Base-by-base conservation (phyloP, 2,888 invertebrate genomes). In the Amblyjoppa proteus region DNA sequence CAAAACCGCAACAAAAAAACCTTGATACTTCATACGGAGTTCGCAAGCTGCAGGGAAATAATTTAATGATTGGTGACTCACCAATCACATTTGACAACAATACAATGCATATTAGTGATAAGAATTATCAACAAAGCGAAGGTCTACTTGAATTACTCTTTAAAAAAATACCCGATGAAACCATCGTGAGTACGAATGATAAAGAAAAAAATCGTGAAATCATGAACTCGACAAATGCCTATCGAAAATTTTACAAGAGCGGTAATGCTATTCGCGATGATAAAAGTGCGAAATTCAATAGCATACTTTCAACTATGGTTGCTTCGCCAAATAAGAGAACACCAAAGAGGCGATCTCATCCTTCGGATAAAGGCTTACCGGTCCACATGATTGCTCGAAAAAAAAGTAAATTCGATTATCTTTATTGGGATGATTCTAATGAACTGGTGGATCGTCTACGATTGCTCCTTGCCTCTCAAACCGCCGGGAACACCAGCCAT, bases 61-160 rank as follows among this genome's bases (percentile, higher is more conserved):
- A n/a, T n/a, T n/a, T n/a, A n/a, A n/a, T n/a, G n/a, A n/a, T n/a
- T n/a, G n/a, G n/a, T n/a, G n/a, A n/a, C n/a, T n/a, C n/a, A n/a
- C n/a, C n/a, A n/a, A n/a, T n/a, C n/a, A n/a, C n/a, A n/a, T 87
- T 88, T 76, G 28, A 83, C 11, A 31, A 74, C 11, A 34, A 53
- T 41, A n/a, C 70, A 20, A 58, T 77, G 25, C 38, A 49, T 64
- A 51, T 83, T 20, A 61, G 76, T 34, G 68, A 81, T 68, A 66
- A 20, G 20, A 58, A 53, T 16, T 86, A 83, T 69, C 45, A 51
- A 20, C 41, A 31, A 16, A 87, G 79, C 13, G 25, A 68, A 34
- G 85, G 84, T 4, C 80, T 88, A 68, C n/a, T 87, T 6, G 82
- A 86, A 70, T 66, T 84, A 51, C 7, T 86, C 49, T 84, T 87